Percentiles rank a stretch among this genome's conserved stretches.
Conservation (phyloP, 2,888 invertebrate species). For the Patella depressa region DNA sequence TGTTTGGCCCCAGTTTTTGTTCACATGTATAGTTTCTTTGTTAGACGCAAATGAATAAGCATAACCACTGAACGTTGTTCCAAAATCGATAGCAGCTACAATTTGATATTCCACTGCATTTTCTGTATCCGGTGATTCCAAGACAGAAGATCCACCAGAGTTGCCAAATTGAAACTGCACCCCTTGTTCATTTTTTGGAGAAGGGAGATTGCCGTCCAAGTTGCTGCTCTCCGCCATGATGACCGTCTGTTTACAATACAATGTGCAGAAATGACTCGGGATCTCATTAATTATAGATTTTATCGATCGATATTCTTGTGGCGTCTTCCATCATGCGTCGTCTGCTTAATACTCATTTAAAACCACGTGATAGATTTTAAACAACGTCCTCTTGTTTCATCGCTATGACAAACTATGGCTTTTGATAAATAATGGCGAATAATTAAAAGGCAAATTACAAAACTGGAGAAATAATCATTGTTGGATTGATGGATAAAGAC, state of each 20-base stretch:
- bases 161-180: slow-evolving; percentile 3
- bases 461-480: no score
- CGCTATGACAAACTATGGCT: no score
- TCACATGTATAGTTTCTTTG: slow-evolving; percentile 58
- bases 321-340: background rate
- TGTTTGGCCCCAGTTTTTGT: slow-evolving; percentile 66
- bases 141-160: slow-evolving; percentile 24
- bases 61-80: slow-evolving; percentile 64
- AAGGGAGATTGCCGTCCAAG: slow-evolving; percentile 16
- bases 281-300: slow-evolving; percentile 5
- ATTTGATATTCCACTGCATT: slow-evolving; percentile 55
- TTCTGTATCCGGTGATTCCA: slow-evolving; percentile 31
- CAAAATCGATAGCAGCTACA: slow-evolving; percentile 64
- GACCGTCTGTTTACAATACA: slow-evolving; percentile 14
- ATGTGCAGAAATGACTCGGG: background rate
- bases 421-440: no score
- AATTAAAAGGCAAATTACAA: no score
- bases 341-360: background rate
- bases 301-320: background rate
- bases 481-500: no score
- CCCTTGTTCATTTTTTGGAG: slow-evolving; percentile 17
- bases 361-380: no score
- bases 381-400: no score
- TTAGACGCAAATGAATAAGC: slow-evolving; percentile 62
- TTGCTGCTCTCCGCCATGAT: slow-evolving; percentile 15